Base-by-base conservation (phyloP, 2,113 vertebrate species). In the Acanthisitta chloris region DNA sequence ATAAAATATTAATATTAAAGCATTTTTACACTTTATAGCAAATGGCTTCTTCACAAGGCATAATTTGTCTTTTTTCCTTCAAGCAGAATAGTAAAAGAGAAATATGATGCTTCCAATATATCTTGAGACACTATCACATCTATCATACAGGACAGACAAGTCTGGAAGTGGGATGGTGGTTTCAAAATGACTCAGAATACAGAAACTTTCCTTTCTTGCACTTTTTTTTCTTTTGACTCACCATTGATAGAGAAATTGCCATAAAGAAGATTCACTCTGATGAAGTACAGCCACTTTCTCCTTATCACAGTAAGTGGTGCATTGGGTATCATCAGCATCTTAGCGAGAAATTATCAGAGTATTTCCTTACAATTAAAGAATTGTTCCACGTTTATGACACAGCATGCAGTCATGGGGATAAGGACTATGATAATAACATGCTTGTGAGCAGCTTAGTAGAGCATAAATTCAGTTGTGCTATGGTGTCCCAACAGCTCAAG, bases 1-100 rank as follows among this genome's bases (percentile, higher is more conserved):
- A 97, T 96, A 95, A 97, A 97, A 94, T 96, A 97, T 93, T 97
- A 97, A 97, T 97, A 97, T 97, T 97, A 98, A 98, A 98, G 96
- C 94, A 95, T 97, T 98, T 97, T 98, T 97, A 90, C 95, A 98
- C 97, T 97, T 97, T 97, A 97, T 90, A 97, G 96, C 96, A 97
- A 98, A 97, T 96, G 87, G 90, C 92, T 98, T 96, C 96, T 95
- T 97, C 96, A 96, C 91, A 98, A 97, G 96, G 96, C 93, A 98
- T 97, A 98, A 95, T 97, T 97, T 97, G 97, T 98, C 92, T 97
- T 96, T 82, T 90, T 98, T 97, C 90, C 91, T 96, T 90, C 59
- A 91, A 93, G 52, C 40, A 93, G 65, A 88, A 51, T 29, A 86
- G 85, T 49, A 66, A 78, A 90, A 90, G n/a, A 95, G 46, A 86